phyloP scores from a whole-genome alignment of 1,140 invertebrate genomes.

The Oncopodura yosiiana region DNA sequence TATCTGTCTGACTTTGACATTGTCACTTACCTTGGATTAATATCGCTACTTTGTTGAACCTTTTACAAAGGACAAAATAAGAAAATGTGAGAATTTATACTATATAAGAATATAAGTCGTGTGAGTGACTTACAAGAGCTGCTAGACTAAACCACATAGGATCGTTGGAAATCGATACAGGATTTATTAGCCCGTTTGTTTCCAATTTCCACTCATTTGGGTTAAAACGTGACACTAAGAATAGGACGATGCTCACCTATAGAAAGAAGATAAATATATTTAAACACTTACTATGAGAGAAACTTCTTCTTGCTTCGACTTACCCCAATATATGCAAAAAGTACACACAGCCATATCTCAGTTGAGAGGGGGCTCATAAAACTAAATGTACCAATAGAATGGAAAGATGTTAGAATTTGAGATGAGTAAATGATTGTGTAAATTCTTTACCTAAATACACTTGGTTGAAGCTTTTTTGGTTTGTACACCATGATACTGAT shows the following conservation, averaged over 20 bases:
- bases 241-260: constrained; percentile 80
- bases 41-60: constrained; percentile 96
- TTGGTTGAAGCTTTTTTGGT: constrained; percentile 81
- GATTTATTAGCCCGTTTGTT: constrained; percentile 69
- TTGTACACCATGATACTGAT: constrained; percentile 98
- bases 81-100: too few species aligned
- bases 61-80: too few species aligned
- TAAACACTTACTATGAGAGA: too few species aligned
- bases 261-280: constrained; percentile 59
- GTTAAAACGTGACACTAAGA: constrained; percentile 88
- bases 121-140: too few species aligned
- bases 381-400: too few species aligned
- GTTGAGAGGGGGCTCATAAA: constrained; percentile 94
- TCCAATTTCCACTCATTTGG: constrained; percentile 79
- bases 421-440: too few species aligned
- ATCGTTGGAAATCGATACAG: constrained; percentile 93
- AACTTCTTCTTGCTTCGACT: too few species aligned
- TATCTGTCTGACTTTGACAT: neutral
- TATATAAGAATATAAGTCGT: too few species aligned
- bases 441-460: too few species aligned
- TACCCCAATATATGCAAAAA: constrained; percentile 92
- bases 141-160: constrained; percentile 88
- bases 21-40: constrained; percentile 69
- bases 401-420: too few species aligned
- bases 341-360: constrained; percentile 95